Conservation (phyloP, 1,140 invertebrate genomes). For the Bradynema listronoti region DNA sequence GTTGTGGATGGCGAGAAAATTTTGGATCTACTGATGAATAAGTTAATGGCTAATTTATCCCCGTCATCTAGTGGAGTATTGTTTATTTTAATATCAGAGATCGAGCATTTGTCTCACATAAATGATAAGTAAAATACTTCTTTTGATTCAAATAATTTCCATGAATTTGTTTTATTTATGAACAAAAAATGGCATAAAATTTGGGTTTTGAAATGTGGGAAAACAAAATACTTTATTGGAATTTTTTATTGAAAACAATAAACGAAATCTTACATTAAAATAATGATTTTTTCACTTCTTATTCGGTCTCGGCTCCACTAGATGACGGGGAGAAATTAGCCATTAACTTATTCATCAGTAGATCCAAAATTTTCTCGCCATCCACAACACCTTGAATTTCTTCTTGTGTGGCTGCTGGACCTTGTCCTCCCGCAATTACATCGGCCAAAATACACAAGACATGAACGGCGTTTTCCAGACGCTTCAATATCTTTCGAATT, state of each 20-base stretch:
- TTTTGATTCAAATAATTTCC: too few relatives aligned
- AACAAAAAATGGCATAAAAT: too few relatives aligned
- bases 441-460: slow-evolving; percentile 11
- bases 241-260: too few relatives aligned
- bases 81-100: neutral
- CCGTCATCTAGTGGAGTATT: slow-evolving; percentile 9
- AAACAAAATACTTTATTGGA: too few relatives aligned
- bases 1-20: slow-evolving; percentile 7
- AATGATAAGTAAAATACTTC: too few relatives aligned
- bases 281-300: slow-evolving; percentile 9
- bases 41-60: slow-evolving; percentile 9
- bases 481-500: slow-evolving; percentile 5
- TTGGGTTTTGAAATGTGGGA: too few relatives aligned
- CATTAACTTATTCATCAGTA: slow-evolving; percentile 11
- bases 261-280: slow-evolving; percentile 1
- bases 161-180: too few relatives aligned
- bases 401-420: slow-evolving; percentile 11
- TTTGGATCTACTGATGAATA: slow-evolving; percentile 12
- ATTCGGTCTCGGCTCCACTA: slow-evolving; percentile 11
- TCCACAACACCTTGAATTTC: slow-evolving; percentile 5
- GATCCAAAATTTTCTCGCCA: slow-evolving; percentile 6
- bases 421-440: slow-evolving; percentile 10
- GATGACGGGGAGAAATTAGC: slow-evolving; percentile 11
- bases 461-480: slow-evolving; percentile 11
- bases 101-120: too few relatives aligned